Base-by-base conservation (phyloP, 2,888 invertebrate species). In the Choristoneura rosaceana region DNA sequence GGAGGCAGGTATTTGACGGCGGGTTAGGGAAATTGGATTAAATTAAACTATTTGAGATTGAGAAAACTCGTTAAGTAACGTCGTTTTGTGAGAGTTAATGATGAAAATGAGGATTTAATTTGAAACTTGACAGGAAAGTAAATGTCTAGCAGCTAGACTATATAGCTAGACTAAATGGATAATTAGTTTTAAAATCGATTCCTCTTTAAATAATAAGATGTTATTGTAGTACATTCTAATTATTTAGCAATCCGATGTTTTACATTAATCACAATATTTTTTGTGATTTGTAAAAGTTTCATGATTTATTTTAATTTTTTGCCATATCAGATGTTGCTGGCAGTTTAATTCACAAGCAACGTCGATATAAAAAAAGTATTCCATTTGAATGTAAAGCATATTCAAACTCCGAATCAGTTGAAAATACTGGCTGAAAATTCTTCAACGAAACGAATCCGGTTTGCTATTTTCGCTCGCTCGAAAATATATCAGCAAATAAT, bases 11-110 rank as follows among this genome's bases (percentile, higher is more conserved):
- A 73, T 71, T 55, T 61, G 60, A 61, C 38, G 58, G 55, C 17
- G 63, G 55, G 38, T 71, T 63, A 67, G 41, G 25, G 58, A 15
- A 67, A 71, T 58, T 25, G 50, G 50, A 73, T 73, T 52, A 60
- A 73, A 73, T 73, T 73, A 64, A 73, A 73, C 69, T 73, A 73
- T 73, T 73, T 60, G 59, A 50, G 33, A 64, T 4, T 55, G 55
- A 25, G 68, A 52, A 33, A 60, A 66, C 65, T 14, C 66, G 66
- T 58, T 66, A 55, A 71, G 5, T 66, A 41, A 67, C 41, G 45
- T 34, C 15, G 43, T 63, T 45, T 34, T 15, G 25, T 38, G 4
- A 58, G 7, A 14, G 65, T 43, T 61, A 71, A 65, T 55, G 7
- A 59, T 34, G 55, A 45, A 45, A 67, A 67, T 58, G 58, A 17